Conservation (phyloP, 2,113 vertebrate species). For the Siphamia tubifer region DNA sequence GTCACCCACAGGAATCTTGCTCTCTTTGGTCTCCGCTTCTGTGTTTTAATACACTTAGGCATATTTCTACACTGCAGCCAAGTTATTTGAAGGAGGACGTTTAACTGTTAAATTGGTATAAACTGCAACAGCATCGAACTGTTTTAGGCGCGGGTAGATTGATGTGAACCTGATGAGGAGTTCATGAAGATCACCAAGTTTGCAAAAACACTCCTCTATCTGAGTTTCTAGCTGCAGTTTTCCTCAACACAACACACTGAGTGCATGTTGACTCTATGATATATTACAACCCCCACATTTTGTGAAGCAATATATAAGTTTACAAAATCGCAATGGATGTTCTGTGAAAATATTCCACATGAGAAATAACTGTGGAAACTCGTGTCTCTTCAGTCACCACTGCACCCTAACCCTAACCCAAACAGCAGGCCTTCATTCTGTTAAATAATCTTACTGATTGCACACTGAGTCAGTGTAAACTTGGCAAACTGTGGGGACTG, state of each 20-base stretch:
- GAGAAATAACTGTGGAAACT: slow-evolving; percentile 5
- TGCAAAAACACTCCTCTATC: background rate
- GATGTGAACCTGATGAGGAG: background rate
- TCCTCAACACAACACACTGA: no score
- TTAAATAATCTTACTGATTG: slow-evolving; percentile 51
- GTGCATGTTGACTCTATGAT: background rate
- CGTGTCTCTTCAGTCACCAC: slow-evolving; percentile 7
- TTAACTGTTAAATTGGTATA: slow-evolving; percentile 10
- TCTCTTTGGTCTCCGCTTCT: slow-evolving; percentile 57
- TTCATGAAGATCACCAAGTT: background rate
- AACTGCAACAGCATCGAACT: background rate
- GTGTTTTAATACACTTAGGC: slow-evolving; percentile 63
- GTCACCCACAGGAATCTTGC: slow-evolving; percentile 56
- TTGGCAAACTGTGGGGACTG: slow-evolving; percentile 58
- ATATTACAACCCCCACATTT: background rate
- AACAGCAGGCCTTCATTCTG: slow-evolving; percentile 47
- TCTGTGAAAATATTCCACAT: slow-evolving; percentile 16
- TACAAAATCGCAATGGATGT: background rate
- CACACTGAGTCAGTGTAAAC: slow-evolving; percentile 52
- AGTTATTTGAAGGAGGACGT: slow-evolving; percentile 34
- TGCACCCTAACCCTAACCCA: slow-evolving; percentile 12
- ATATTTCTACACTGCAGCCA: slow-evolving; percentile 48
- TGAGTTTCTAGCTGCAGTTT: no score
- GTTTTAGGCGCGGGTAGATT: background rate
- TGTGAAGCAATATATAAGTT: background rate